These are phyloP conservation scores for Himalopsyche japonica DNA, from an alignment of 2,888 invertebrate species.

Conservation along the genomic window DNA sequence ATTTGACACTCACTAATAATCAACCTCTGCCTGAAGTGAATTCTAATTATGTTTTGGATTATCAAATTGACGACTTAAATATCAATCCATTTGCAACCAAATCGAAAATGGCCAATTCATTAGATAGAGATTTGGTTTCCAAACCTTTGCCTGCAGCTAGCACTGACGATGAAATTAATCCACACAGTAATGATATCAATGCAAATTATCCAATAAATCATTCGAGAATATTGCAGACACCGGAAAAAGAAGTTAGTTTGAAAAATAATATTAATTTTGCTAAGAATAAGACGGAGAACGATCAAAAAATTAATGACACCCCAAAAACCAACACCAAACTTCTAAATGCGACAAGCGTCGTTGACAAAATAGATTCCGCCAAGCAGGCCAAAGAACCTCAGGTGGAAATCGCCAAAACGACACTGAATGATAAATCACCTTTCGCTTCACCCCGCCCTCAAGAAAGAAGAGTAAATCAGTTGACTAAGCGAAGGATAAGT, in stretches of 20 bases:
- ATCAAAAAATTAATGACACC: neutral
- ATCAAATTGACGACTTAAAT: neutral
- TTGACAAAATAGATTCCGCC: neutral
- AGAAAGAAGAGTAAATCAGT: slow-evolving; percentile 16
- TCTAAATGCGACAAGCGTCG: neutral
- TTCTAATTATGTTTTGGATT: neutral
- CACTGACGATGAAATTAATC: neutral
- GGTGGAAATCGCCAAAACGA: neutral
- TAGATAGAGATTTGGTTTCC: slow-evolving; percentile 10
- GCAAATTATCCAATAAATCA: neutral
- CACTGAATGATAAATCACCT: neutral
- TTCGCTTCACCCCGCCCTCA: slow-evolving; percentile 17
- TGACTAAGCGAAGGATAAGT: slow-evolving; percentile 8
- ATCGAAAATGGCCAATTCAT: slow-evolving; percentile 21
- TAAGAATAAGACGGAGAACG: neutral
- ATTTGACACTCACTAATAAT: neutral
- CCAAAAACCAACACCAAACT: neutral
- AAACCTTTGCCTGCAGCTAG: neutral
- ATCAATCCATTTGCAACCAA: slow-evolving; percentile 28
- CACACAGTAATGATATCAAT: neutral
- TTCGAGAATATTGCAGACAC: neutral
- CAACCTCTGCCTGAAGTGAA: neutral
- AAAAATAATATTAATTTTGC: neutral
- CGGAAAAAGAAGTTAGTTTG: neutral
- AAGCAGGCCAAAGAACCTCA: neutral